These are phyloP conservation scores for Maniola jurtina DNA, from an alignment of 1,140 invertebrate species.

Conservation along the genomic window DNA sequence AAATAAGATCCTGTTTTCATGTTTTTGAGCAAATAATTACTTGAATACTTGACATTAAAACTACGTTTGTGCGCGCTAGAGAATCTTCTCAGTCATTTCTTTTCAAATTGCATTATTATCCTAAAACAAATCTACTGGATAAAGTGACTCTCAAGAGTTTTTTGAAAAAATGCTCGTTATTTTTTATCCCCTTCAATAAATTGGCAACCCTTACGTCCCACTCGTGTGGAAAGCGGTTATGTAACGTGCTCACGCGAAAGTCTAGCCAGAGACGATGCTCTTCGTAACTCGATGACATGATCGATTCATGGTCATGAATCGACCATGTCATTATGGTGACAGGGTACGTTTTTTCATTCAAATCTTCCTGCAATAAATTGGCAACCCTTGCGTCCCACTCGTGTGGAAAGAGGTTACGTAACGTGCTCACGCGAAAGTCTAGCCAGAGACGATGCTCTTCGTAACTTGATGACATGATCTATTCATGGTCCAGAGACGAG, in stretches of 20 bases:
- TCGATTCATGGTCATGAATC: slow-evolving; percentile 11
- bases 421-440: slow-evolving; percentile 60
- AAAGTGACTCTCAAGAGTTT: too few species aligned
- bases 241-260: slow-evolving; percentile 66
- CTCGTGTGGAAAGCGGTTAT: slow-evolving; percentile 72
- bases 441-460: slow-evolving; percentile 3
- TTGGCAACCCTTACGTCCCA: slow-evolving; percentile 37
- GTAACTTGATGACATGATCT: slow-evolving; percentile 19
- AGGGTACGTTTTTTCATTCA: background rate
- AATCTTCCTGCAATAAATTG: background rate
- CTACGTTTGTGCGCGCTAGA: too few species aligned
- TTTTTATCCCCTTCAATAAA: background rate
- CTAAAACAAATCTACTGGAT: too few species aligned
- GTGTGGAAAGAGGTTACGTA: slow-evolving; percentile 72
- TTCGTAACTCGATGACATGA: slow-evolving; percentile 20
- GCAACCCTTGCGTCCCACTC: slow-evolving; percentile 46
- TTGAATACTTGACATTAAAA: too few species aligned
- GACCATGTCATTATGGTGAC: too few species aligned
- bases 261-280: slow-evolving; percentile 3
- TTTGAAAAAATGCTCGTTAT: too few species aligned
- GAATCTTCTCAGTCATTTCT: too few species aligned
- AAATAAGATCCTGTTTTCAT: too few species aligned
- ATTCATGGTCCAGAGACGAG: slow-evolving; percentile 4
- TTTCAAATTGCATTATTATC: too few species aligned
- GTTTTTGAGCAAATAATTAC: too few species aligned